A percentile compares a stretch with the other conserved stretches of the same genome.
phyloP scores from a whole-genome alignment of 1,140 invertebrate species.

The Drosophila obscura region DNA sequence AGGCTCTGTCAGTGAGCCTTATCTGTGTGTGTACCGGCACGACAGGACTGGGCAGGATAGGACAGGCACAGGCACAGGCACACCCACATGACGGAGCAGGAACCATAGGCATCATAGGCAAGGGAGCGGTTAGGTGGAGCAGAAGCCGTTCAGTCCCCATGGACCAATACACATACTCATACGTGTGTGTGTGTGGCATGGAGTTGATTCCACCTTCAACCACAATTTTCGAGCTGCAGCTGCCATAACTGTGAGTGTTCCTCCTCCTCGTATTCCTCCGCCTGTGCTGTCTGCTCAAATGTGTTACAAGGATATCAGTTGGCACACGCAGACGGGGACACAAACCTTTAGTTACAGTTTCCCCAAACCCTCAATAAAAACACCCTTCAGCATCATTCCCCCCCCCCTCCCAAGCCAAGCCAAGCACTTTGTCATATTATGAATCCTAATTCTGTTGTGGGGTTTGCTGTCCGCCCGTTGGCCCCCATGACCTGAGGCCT shows the following conservation, averaged over 20 bases:
- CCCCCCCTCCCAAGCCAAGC: background rate
- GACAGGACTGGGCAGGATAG: slow-evolving; percentile 27
- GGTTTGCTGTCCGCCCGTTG: background rate
- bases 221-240: slow-evolving; percentile 69
- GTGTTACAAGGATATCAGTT: slow-evolving; percentile 65
- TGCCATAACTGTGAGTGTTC: slow-evolving; percentile 46
- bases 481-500: slow-evolving; percentile 55
- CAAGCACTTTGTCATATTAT: slow-evolving; percentile 71
- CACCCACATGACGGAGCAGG: slow-evolving; percentile 12
- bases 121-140: background rate
- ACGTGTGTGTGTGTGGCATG: slow-evolving; percentile 4
- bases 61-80: slow-evolving; percentile 7
- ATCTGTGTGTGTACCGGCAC: slow-evolving; percentile 46
- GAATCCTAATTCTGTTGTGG: slow-evolving; percentile 69
- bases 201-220: slow-evolving; percentile 22
- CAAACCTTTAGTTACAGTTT: slow-evolving; percentile 52
- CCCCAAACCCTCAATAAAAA: background rate
- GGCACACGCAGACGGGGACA: slow-evolving; percentile 31
- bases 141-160: slow-evolving; percentile 30
- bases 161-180: slow-evolving; percentile 58
- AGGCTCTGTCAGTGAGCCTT: slow-evolving; percentile 74
- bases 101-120: background rate
- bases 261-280: background rate
- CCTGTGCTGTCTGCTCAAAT: slow-evolving; percentile 28
- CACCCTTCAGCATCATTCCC: background rate